A percentile compares a stretch with the other conserved stretches of the same genome.
phyloP scores from a whole-genome alignment of 2,797 vertebrate genomes.

The Poeciliopsis paucimaculata region DNA sequence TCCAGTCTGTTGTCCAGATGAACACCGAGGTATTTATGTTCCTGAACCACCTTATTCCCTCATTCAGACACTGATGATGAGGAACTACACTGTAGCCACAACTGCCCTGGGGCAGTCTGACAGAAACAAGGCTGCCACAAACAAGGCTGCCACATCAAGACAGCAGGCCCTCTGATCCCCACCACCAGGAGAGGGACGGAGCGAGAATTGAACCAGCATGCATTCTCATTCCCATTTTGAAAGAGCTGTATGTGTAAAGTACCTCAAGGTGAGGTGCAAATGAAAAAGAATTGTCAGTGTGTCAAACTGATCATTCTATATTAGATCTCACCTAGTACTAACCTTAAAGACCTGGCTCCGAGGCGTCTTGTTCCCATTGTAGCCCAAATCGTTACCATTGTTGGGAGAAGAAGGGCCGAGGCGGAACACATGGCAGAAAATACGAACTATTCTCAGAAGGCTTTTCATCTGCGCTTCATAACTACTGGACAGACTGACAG shows the following conservation, averaged over 20 bases:
- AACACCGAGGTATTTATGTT: no score
- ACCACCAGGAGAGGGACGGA: background rate
- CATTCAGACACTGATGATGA: no score
- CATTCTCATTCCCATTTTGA: no score
- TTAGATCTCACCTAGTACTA: slow-evolving; percentile 53
- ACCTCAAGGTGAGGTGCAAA: no score
- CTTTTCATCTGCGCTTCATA: slow-evolving; percentile 99
- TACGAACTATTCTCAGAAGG: slow-evolving; percentile 94
- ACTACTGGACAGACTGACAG: slow-evolving; percentile 92
- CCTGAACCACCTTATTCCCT: no score
- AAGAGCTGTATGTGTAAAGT: background rate
- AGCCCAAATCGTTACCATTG: slow-evolving; percentile 96
- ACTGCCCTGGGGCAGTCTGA: no score
- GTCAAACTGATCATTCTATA: background rate
- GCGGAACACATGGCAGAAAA: slow-evolving; percentile 97
- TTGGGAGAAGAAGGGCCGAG: slow-evolving; percentile 93
- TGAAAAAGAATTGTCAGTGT: background rate
- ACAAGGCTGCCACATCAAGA: no score
- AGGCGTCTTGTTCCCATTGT: slow-evolving; percentile 98
- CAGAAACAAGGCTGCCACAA: no score
- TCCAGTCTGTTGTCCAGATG: no score
- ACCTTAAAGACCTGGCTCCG: slow-evolving; percentile 99
- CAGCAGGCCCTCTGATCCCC: background rate
- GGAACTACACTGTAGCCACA: no score
- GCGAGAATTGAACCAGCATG: no score